These are phyloP conservation scores for Phodopus roborovskii DNA, from an alignment of 2,113 vertebrate species.

Conservation along the genomic window DNA sequence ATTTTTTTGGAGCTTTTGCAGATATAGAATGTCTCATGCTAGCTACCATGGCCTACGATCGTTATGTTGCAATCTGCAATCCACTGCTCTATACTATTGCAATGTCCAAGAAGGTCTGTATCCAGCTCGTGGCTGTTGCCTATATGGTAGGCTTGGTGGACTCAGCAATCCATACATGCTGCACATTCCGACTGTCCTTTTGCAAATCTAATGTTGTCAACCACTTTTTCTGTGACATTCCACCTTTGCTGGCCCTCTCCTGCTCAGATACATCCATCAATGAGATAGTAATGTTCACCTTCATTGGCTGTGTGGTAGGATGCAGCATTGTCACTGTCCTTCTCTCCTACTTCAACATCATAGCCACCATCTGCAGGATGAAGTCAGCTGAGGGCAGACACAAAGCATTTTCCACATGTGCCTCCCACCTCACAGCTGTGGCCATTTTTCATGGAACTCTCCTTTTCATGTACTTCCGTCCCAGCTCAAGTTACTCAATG, in stretches of 20 bases:
- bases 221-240: conserved; percentile 76
- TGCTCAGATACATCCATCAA: conserved; percentile 41
- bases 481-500: conserved; percentile 61
- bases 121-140: not conserved
- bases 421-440: conserved; percentile 67
- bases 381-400: conserved; percentile 17
- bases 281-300: conserved; percentile 42
- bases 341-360: conserved; percentile 67
- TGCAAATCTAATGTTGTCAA: conserved; percentile 63
- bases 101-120: conserved; percentile 42
- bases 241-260: conserved; percentile 60
- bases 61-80: conserved; percentile 73
- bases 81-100: conserved; percentile 66
- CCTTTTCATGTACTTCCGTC: conserved; percentile 73
- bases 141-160: conserved; percentile 10
- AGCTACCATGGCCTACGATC: conserved; percentile 78
- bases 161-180: conserved; percentile 28
- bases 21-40: conserved; percentile 71
- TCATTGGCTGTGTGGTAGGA: conserved; percentile 58
- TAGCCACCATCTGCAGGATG: conserved; percentile 66
- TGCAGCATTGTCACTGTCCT: conserved; percentile 66
- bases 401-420: conserved; percentile 76
- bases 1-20: conserved; percentile 63
- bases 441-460: conserved; percentile 71
- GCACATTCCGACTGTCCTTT: conserved; percentile 52